A percentile compares a stretch with the other conserved stretches of the same genome.
phyloP scores from a whole-genome alignment of 2,797 vertebrate genomes.

The Enteromius mattozi region DNA sequence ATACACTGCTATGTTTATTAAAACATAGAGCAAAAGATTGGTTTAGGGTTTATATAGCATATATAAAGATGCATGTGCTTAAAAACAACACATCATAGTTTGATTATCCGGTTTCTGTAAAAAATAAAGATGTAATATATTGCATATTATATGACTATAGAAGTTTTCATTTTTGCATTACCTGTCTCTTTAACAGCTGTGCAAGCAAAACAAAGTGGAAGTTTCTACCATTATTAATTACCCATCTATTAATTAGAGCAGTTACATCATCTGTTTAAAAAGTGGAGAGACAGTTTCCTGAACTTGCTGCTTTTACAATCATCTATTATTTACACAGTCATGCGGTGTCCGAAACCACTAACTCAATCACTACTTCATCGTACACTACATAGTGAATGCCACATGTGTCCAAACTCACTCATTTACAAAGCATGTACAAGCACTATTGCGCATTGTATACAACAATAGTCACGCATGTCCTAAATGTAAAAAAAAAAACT shows the following conservation, averaged over 20 bases:
- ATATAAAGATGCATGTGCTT: not conserved
- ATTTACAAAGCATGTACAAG: not conserved
- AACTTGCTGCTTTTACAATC: not conserved
- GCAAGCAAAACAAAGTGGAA: not conserved
- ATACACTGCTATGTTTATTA: not conserved
- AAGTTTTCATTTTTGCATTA: not conserved
- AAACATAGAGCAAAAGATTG: not conserved
- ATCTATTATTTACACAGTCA: slow-evolving; percentile 1
- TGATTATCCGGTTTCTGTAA: not conserved
- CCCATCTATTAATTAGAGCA: not conserved
- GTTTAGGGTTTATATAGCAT: not conserved
- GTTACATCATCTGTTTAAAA: not conserved
- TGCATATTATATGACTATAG: not conserved
- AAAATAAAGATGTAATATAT: not conserved
- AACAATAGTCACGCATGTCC: not conserved
- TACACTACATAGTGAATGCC: not conserved
- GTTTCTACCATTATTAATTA: not conserved
- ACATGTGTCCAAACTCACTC: not conserved
- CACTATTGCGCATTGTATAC: not conserved
- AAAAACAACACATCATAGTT: not conserved
- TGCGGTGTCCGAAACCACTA: not conserved
- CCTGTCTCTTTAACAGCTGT: not conserved
- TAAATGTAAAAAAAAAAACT: not conserved
- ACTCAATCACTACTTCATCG: not conserved
- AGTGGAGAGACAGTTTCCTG: slow-evolving; percentile 1